Conservation (phyloP, 2,113 vertebrate genomes). For the Nymphicus hollandicus region DNA sequence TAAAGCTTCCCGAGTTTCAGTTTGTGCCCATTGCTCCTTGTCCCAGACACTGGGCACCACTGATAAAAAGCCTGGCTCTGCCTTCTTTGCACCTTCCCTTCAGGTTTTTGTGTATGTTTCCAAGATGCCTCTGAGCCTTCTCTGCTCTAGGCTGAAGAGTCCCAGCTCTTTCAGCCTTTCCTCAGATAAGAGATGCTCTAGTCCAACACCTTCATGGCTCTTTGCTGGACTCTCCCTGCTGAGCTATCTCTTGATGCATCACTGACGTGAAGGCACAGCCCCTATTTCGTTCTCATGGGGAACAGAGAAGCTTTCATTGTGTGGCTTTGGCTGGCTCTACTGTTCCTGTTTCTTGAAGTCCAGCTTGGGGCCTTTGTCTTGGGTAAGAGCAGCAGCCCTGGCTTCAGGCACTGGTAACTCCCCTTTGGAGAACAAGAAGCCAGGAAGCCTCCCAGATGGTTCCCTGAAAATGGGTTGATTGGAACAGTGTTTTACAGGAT, state of each 20-base stretch:
- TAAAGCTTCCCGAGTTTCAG: neutral
- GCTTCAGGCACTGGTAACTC: neutral
- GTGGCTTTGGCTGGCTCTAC: neutral
- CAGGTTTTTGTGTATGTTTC: neutral
- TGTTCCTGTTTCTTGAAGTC: neutral
- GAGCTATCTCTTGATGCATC: neutral
- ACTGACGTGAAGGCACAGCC: neutral
- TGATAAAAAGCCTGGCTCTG: neutral
- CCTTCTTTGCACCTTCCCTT: neutral
- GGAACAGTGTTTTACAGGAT: neutral
- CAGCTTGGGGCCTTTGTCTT: neutral
- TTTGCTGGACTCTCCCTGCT: neutral
- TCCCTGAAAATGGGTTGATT: neutral
- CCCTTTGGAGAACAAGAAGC: neutral
- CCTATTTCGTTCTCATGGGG: rapidly evolving
- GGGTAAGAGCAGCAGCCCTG: neutral
- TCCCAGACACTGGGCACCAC: neutral
- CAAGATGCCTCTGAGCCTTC: neutral
- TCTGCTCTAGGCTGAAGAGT: neutral
- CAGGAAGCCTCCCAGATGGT: neutral
- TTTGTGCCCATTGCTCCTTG: neutral
- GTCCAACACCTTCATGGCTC: too few species aligned
- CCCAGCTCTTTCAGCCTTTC: neutral
- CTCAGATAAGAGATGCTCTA: neutral
- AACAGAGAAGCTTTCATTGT: rapidly evolving